Percentiles rank a stretch among this genome's conserved stretches.
phyloP scores from a whole-genome alignment of 92 coral and sea anemone genomes.

The Diadumene lineata region DNA sequence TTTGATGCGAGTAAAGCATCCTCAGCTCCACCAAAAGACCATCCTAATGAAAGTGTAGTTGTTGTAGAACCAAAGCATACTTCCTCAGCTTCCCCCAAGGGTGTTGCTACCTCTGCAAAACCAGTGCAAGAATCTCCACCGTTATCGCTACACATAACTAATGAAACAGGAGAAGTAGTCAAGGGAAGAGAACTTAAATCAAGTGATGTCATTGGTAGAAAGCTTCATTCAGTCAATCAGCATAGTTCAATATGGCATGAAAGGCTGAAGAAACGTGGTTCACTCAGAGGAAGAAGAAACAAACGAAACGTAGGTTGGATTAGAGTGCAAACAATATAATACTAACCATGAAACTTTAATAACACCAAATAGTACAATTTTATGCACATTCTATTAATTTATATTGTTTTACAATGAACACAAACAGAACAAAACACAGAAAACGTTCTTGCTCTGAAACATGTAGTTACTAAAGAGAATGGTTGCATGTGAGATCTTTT shows the following conservation, averaged over 20 bases:
- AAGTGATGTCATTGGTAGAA: slow-evolving; percentile 7
- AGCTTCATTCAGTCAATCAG: slow-evolving; percentile 6
- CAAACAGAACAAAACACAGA: too few species aligned
- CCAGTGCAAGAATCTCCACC: neutral
- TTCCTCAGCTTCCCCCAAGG: neutral
- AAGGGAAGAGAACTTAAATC: slow-evolving; percentile 24
- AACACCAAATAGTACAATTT: neutral
- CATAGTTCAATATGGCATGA: slow-evolving; percentile 11
- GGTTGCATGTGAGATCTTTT: too few species aligned
- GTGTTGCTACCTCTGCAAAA: neutral
- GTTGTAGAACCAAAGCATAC: neutral
- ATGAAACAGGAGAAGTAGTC: neutral
- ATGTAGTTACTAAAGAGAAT: too few species aligned
- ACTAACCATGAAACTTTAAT: neutral
- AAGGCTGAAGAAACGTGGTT: slow-evolving; percentile 6
- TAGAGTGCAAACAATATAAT: neutral
- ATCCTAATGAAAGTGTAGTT: neutral
- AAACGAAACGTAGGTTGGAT: neutral
- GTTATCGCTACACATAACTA: neutral
- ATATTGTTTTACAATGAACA: too few species aligned
- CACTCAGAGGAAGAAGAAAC: neutral
- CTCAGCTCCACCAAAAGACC: neutral
- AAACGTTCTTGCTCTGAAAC: too few species aligned
- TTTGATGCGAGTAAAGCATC: neutral
- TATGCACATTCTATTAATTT: too few species aligned